Base-by-base conservation (phyloP, 2,797 vertebrate genomes). In the Distichodus sexfasciatus region DNA sequence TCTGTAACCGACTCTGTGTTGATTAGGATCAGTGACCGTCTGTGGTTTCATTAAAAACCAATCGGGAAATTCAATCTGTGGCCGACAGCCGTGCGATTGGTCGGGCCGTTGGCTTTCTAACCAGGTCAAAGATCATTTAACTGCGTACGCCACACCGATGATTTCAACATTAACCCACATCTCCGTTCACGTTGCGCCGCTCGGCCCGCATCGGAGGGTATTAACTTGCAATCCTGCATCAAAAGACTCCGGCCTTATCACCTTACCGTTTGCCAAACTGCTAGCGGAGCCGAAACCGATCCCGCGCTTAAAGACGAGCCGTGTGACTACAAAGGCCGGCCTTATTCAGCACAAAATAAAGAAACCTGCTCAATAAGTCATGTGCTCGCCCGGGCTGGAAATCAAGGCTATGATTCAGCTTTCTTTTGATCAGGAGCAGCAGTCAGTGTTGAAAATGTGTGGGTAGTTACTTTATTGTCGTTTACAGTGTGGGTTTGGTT, bases 31-130 rank as follows among this genome's bases (percentile, higher is more conserved):
- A 26, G 35, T 78, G 71, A 59, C 68, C 35, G 19, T 67, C 40
- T 65, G 68, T 69, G 76, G 68, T 68, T 76, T 74, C 67, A 74
- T 71, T 75, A 76, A 76, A 76, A 67, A 38, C 51, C 75, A 77
- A 54, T 74, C 68, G 62, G 70, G 61, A 51, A 58, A 78, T 60
- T 58, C 17, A 62, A 77, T 71, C 73, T 51, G 36, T 51, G 23
- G 47, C 33, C 38, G 8, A 24, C 4, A 59, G 38, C 38, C 19
- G 35, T 61, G 47, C 17, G 46, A 76, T 51, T 64, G 69, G 40
- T 51, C 35, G 51, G 55, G 26, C 61, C 50, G 36, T 40, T 69
- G 24, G 54, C 41, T 50, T 67, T 35, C 38, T 40, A 31, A 68
- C 64, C 31, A 46, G 73, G 73, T 70, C 70, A 73, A 59, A 75